Evolutionary conservation across 2,797 vertebrate genomes (phyloP).

Genomic region (Danio albolineatus): DNA sequence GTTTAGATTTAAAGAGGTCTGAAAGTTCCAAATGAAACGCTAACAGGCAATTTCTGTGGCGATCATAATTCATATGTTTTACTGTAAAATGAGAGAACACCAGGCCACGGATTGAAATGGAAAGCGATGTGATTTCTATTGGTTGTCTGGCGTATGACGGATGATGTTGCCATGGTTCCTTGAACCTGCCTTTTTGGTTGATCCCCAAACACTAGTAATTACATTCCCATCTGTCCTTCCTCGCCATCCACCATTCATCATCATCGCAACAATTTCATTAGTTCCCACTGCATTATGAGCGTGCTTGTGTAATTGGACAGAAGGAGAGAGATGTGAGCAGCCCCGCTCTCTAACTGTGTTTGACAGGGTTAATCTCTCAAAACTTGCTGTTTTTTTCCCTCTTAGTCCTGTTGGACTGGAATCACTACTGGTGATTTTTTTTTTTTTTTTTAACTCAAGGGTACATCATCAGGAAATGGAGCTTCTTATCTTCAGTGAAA

Average conservation of each 20-base stretch:
- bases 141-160: slow-evolving; percentile 59
- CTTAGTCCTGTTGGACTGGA: neutral
- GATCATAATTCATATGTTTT: slow-evolving; percentile 16
- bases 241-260: slow-evolving; percentile 62
- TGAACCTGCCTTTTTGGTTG: slow-evolving; percentile 59
- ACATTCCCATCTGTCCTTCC: slow-evolving; percentile 64
- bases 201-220: slow-evolving; percentile 64
- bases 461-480: slow-evolving; percentile 11
- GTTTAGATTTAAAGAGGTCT: neutral
- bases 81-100: slow-evolving; percentile 45
- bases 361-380: slow-evolving; percentile 64
- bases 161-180: slow-evolving; percentile 66
- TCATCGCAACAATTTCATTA: slow-evolving; percentile 66
- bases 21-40: slow-evolving; percentile 18
- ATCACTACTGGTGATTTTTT: neutral
- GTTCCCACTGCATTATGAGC: slow-evolving; percentile 57
- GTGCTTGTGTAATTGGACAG: slow-evolving; percentile 56
- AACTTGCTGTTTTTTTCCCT: slow-evolving; percentile 41
- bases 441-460: neutral
- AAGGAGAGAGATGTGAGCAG: slow-evolving; percentile 42
- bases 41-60: neutral
- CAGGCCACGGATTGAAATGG: slow-evolving; percentile 49
- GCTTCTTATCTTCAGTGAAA: slow-evolving; percentile 22
- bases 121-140: slow-evolving; percentile 62
- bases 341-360: slow-evolving; percentile 49